Conservation (phyloP, 2,797 vertebrate genomes). For the Brachyalestes nurse region DNA sequence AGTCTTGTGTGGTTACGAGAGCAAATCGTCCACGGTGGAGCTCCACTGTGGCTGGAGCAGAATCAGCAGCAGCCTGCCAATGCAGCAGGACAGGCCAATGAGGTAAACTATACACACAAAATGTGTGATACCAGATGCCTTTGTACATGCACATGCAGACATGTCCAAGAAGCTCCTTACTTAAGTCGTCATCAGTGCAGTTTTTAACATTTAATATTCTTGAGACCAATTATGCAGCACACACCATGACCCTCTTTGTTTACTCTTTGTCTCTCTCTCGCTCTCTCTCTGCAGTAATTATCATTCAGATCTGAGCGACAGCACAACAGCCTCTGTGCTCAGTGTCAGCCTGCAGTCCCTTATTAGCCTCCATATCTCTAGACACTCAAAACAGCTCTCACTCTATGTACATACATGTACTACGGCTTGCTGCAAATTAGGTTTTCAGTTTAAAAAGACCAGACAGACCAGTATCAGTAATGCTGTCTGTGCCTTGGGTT, state of each 20-base stretch:
- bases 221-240: constrained; percentile 33
- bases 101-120: constrained; percentile 76
- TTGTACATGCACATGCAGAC: neutral
- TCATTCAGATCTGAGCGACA: constrained; percentile 31
- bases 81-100: constrained; percentile 86
- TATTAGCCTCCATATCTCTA: constrained; percentile 28
- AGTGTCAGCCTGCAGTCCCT: constrained; percentile 21
- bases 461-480: constrained; percentile 2
- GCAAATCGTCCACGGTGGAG: constrained; percentile 96
- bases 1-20: constrained; percentile 98
- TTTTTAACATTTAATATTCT: constrained; percentile 30
- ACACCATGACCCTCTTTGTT: constrained; percentile 31
- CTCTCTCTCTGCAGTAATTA: constrained; percentile 26
- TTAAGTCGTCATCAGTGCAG: neutral
- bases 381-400: neutral
- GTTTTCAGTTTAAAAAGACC: neutral
- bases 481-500: constrained; percentile 19
- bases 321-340: constrained; percentile 10
- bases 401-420: neutral
- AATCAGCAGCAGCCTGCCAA: constrained; percentile 88
- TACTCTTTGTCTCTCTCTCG: constrained; percentile 6
- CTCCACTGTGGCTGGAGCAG: constrained; percentile 96
- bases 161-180: neutral
- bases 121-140: too few species aligned
- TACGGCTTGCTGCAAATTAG: neutral